These are phyloP conservation scores for Aegotheles bennettii DNA, from an alignment of 2,113 vertebrate genomes.

Conservation along the genomic window DNA sequence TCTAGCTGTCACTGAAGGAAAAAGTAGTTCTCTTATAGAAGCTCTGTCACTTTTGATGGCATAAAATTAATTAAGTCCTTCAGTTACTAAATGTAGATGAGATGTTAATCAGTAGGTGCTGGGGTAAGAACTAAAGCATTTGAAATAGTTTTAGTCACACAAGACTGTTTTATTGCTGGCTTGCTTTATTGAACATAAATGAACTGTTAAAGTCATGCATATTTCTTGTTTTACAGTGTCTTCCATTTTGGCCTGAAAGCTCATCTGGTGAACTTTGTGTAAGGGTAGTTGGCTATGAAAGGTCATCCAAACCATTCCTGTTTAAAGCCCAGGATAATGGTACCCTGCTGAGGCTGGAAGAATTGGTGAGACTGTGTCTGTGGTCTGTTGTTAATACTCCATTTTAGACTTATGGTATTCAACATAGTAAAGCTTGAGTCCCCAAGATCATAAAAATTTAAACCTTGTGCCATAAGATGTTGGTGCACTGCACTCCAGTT, in stretches of 20 bases:
- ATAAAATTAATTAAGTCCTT: background rate
- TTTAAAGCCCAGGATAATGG: slow-evolving; percentile 89
- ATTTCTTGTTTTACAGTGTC: slow-evolving; percentile 75
- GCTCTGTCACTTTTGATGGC: background rate
- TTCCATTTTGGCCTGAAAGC: slow-evolving; percentile 95
- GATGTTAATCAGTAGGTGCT: background rate
- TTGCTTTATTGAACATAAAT: fast-evolving
- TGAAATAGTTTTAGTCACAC: background rate
- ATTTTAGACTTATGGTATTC: background rate
- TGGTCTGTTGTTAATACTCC: background rate
- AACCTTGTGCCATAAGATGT: background rate
- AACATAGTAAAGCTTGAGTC: background rate
- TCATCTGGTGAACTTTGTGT: slow-evolving; percentile 84
- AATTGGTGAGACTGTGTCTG: slow-evolving; percentile 74
- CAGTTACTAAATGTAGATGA: background rate
- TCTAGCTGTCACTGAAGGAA: background rate
- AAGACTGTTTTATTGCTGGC: background rate
- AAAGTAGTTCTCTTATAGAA: background rate
- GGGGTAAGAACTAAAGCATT: background rate
- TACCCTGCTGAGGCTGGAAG: slow-evolving; percentile 84
- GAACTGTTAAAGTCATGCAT: background rate
- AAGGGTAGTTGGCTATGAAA: slow-evolving; percentile 83
- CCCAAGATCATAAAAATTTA: background rate
- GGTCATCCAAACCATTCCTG: slow-evolving; percentile 82
- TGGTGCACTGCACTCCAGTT: background rate